phyloP scores from a whole-genome alignment of 2,888 invertebrate species.

The Chaetoderma sp. region DNA sequence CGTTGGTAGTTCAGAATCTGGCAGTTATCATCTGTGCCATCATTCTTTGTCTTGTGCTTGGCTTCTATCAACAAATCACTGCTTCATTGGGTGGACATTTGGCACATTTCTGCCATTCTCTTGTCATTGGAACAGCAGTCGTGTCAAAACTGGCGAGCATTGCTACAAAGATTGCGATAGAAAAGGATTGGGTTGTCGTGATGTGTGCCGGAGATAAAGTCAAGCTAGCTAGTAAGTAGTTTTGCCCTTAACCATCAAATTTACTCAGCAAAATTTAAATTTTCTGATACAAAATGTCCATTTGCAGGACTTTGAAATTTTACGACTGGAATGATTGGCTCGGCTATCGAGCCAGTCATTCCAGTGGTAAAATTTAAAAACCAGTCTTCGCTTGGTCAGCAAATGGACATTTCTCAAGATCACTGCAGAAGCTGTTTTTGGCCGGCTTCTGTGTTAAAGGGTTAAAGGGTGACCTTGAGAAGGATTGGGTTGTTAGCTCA shows the following conservation, averaged over 20 bases:
- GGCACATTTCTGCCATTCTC: constrained; percentile 40
- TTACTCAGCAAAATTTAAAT: no score
- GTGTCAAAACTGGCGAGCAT: constrained; percentile 67
- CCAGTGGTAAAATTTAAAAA: no score
- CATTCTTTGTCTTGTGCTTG: constrained; percentile 61
- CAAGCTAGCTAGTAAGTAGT: constrained; percentile 66
- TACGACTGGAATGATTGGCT: no score
- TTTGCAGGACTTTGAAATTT: no score
- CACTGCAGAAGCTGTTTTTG: no score
- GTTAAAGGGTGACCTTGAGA: no score
- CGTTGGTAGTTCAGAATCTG: constrained; percentile 70
- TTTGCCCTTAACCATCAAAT: background rate
- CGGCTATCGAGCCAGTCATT: no score
- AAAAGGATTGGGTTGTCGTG: constrained; percentile 72
- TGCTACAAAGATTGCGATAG: constrained; percentile 63
- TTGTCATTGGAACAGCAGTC: constrained; percentile 68
- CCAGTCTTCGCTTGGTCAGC: no score
- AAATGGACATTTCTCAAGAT: no score
- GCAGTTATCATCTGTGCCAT: constrained; percentile 68
- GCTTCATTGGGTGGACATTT: constrained; percentile 24
- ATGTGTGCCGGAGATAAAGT: constrained; percentile 66
- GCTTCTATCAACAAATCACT: background rate
- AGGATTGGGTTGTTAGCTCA: no score
- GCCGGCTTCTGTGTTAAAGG: no score
- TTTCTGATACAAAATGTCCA: no score